These are phyloP conservation scores for Hirundo rustica DNA, from an alignment of 2,797 vertebrate genomes.

Conservation along the genomic window DNA sequence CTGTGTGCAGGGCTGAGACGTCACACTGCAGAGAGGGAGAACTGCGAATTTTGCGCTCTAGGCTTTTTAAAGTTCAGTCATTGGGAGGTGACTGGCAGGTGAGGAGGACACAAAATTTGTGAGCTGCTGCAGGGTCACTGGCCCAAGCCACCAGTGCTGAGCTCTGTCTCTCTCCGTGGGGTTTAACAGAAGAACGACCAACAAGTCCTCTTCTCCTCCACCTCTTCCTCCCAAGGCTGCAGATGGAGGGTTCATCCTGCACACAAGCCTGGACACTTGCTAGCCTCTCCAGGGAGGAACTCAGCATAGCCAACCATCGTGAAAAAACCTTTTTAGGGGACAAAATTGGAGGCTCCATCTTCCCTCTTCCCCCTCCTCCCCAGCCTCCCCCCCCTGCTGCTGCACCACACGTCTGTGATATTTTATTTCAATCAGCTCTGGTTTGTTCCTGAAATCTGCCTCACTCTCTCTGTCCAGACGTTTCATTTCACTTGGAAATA, in stretches of 20 bases:
- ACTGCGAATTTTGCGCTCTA: not conserved
- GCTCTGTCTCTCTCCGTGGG: not conserved
- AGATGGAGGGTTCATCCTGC: not conserved
- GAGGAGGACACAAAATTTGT: not conserved
- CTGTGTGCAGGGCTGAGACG: not conserved
- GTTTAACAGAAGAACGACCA: not conserved
- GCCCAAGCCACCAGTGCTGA: not conserved
- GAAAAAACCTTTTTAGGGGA: not conserved
- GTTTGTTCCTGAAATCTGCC: constrained; percentile 36
- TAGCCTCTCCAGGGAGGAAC: not conserved
- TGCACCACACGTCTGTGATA: accelerated
- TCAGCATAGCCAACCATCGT: not conserved
- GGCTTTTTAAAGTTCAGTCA: not conserved
- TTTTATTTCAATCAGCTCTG: constrained; percentile 37
- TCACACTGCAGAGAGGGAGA: not conserved
- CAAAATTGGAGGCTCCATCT: not conserved
- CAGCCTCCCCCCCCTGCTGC: not conserved
- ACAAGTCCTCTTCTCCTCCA: not conserved
- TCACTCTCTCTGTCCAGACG: not conserved
- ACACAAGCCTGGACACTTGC: accelerated
- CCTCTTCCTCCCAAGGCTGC: not conserved
- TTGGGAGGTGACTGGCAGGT: not conserved
- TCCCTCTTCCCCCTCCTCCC: not conserved
- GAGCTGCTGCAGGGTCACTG: not conserved
- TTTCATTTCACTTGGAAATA: constrained; percentile 20